Base-by-base conservation (phyloP, 2,888 invertebrate genomes). In the Tenthredo distinguenda region DNA sequence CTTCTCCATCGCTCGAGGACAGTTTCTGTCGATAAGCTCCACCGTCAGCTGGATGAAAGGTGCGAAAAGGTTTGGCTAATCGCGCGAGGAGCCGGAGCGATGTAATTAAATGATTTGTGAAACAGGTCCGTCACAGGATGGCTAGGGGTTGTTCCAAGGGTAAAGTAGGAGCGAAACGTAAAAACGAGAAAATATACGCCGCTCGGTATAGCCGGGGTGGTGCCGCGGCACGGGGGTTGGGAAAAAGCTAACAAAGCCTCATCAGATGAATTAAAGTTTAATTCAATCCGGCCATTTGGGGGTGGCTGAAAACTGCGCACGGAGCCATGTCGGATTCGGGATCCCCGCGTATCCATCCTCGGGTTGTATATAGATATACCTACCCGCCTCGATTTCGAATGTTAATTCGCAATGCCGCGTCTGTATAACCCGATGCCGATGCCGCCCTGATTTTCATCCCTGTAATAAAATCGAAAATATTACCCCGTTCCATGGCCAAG, bases 181-280 rank as follows among this genome's bases (percentile, higher is more conserved):
- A 72, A 72, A 34, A 72, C 21, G 74, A 26, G 21, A 15, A 47
- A 40, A 71, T 26, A 71, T 37, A n/a, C 50, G 55, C n/a, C 55
- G 55, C 31, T 55, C 18, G 31, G 34, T 55, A 77, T 55, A 55
- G 26, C 55, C 55, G 26, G 26, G 72, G 2, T 26, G 40, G 72
- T 9, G 0, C 0, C 3, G 34, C 10, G 26, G 34, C 15, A 0
- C 31, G 18, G 77, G 34, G 50, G 31, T 18, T 50, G 26, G 47
- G 77, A 50, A 50, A 50, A 77, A 55, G 77, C 77, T 77, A 77
- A 77, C 77, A 77, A 77, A 77, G 77, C 77, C 77, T 77, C 55
- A 77, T 77, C 77, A 55, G 50, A 77, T 55, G 77, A 77, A 77
- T 77, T 55, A 77, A 77, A 50, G 50, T 77, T 77, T 77, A 77